Base-by-base conservation (phyloP, 2,888 invertebrate genomes). In the Oeneis ivallda region DNA sequence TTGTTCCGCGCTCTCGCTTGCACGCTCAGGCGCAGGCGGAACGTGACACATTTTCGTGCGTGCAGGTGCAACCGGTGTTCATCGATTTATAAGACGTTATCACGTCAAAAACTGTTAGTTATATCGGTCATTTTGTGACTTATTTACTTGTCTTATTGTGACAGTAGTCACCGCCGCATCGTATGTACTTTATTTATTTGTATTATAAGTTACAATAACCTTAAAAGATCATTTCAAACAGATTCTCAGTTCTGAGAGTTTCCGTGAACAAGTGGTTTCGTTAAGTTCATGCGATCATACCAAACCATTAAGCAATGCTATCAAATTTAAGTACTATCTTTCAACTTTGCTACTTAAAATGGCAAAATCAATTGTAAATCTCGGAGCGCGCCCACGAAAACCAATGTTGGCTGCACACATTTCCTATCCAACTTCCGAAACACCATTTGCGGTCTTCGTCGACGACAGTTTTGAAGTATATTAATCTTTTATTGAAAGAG, bases 401-500 rank as follows among this genome's bases (percentile, higher is more conserved):
- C 62, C 57, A 57, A 53, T 57, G 43, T 63, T 47, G 61, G 63
- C 53, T 63, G 63, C 60, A 64, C 63, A 63, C 57, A 62, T 64
- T 65, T 65, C 60, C 69, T 65, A 69, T 69, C 62, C 59, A 65
- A 63, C 65, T 67, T 65, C 59, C 57, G 65, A 47, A 65, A 69
- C 65, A 67, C 60, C 61, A 65, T 69, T 69, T 57, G 65, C 62
- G 65, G 60, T 63, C 60, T 68, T 59, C 65, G 60, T 19, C 63
- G 17, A 57, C 65, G 60, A 47, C 63, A 69, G 60, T 67, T 69
- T 63, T 67, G 64, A 65, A 67, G 64, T 67, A 61, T 57, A 66
- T 66, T 66, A 68, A 66, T 68, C 61, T 56, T 63, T 58, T 64
- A 66, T 68, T 68, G 65, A 66, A 68, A 68, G 63, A 65, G 60